Conservation (phyloP, 2,113 vertebrate species). For the Desmodus rotundus region DNA sequence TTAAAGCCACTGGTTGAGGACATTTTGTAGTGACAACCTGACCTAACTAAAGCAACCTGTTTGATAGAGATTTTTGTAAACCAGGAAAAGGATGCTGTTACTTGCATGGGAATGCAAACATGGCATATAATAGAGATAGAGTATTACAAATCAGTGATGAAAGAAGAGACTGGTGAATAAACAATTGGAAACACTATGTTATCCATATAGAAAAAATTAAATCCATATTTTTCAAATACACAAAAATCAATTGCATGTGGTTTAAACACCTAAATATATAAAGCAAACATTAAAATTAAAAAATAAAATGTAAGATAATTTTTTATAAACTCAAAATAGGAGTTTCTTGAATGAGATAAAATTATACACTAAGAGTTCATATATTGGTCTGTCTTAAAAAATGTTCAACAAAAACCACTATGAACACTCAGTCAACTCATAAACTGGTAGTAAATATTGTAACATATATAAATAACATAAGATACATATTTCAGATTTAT, state of each 20-base stretch:
- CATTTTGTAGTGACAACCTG: neutral
- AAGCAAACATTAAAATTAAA: neutral
- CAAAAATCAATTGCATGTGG: neutral
- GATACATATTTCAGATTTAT: neutral
- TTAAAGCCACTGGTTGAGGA: neutral
- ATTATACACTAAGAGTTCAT: neutral
- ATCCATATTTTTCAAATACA: neutral
- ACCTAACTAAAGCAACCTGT: neutral
- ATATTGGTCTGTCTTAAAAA: neutral
- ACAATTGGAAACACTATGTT: neutral
- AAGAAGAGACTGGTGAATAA: neutral
- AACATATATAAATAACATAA: neutral
- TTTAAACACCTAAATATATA: neutral
- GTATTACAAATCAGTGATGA: neutral
- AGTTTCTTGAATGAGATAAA: neutral
- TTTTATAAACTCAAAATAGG: neutral
- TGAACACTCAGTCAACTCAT: neutral
- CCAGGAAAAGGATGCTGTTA: neutral
- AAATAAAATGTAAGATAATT: neutral
- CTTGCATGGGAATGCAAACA: neutral
- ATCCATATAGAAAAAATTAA: neutral
- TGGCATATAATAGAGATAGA: neutral
- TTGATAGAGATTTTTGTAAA: neutral
- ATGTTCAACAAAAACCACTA: neutral
- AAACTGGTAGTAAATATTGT: neutral